Conservation (phyloP, 2,113 vertebrate genomes). For the Psilopsiagon aymara region DNA sequence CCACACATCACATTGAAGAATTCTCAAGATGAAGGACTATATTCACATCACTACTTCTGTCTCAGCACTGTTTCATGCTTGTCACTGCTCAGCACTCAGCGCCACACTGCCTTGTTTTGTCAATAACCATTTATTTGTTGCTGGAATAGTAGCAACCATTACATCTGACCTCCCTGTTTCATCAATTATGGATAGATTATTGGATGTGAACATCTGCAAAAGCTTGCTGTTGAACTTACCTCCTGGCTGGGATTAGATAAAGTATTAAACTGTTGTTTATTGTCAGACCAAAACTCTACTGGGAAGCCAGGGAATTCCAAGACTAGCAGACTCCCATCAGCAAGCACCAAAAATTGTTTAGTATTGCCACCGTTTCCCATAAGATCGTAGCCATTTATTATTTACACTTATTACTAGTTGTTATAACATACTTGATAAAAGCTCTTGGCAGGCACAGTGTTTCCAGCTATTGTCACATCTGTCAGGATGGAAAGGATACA, state of each 20-base stretch:
- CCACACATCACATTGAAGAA: slow-evolving; percentile 30
- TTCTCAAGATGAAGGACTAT: slow-evolving; percentile 55
- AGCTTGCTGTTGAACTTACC: slow-evolving; percentile 92
- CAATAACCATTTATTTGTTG: slow-evolving; percentile 99
- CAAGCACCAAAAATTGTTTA: slow-evolving; percentile 89
- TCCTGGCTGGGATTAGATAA: slow-evolving; percentile 98
- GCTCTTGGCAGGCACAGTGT: slow-evolving; percentile 85
- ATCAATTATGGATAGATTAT: slow-evolving; percentile 99
- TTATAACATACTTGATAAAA: slow-evolving; percentile 90
- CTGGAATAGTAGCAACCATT: slow-evolving; percentile 93
- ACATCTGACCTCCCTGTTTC: slow-evolving; percentile 99
- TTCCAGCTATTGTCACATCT: slow-evolving; percentile 85
- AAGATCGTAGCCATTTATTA: slow-evolving; percentile 89
- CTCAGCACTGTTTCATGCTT: slow-evolving; percentile 67
- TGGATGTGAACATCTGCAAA: slow-evolving; percentile 99
- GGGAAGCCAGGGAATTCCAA: slow-evolving; percentile 88
- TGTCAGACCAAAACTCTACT: slow-evolving; percentile 95
- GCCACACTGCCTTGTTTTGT: slow-evolving; percentile 95
- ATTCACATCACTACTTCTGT: slow-evolving; percentile 48
- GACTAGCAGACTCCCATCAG: slow-evolving; percentile 84
- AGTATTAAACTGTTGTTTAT: slow-evolving; percentile 99
- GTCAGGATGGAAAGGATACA: slow-evolving; percentile 78
- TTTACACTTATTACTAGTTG: slow-evolving; percentile 91
- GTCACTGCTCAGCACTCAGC: slow-evolving; percentile 82
- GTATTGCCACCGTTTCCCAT: slow-evolving; percentile 77